Conservation (phyloP, 2,113 vertebrate species). For the Columba janthina region DNA sequence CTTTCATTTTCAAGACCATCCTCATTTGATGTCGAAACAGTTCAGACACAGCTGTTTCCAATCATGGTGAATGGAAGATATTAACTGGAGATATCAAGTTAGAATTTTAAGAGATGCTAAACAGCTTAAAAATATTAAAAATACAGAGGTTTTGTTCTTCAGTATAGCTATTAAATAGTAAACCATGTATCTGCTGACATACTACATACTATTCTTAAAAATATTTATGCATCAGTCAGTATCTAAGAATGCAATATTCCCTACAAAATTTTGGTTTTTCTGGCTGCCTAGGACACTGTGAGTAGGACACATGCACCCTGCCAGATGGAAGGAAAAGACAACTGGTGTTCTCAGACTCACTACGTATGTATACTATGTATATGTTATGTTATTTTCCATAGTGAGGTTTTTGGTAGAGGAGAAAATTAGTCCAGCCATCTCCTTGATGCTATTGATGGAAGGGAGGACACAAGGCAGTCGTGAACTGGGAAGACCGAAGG, state of each 20-base stretch:
- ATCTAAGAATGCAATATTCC: neutral
- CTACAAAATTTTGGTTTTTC: neutral
- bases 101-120: neutral
- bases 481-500: neutral
- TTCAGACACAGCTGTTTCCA: slow-evolving; percentile 1
- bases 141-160: neutral
- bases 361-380: accelerated
- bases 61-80: neutral
- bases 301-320: neutral
- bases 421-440: neutral
- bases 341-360: neutral
- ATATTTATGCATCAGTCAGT: neutral
- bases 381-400: neutral
- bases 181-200: neutral
- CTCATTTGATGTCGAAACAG: neutral
- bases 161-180: neutral
- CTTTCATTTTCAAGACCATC: neutral
- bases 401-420: neutral
- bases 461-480: neutral
- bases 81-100: neutral
- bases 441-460: neutral
- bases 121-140: neutral
- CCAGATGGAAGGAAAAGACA: neutral
- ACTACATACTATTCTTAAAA: neutral
- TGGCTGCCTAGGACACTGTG: neutral